Conservation (phyloP, 2,113 vertebrate genomes). For the Patagioenas fasciata region DNA sequence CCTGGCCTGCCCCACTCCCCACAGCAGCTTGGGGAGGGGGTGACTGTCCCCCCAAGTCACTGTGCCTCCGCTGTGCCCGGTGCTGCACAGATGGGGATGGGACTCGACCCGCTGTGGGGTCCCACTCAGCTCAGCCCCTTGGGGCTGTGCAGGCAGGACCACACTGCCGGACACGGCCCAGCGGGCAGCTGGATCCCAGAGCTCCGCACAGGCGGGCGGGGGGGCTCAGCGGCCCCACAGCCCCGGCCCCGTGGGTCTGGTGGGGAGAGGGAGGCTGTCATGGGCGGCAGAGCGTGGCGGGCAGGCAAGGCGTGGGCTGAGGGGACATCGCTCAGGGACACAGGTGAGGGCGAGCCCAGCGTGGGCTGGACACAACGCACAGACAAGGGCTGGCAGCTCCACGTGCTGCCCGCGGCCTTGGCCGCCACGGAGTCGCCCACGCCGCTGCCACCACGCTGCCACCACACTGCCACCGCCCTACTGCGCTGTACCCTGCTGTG, state of each 20-base stretch:
- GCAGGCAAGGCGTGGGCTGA: too few species aligned
- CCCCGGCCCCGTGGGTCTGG: background rate
- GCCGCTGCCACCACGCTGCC: background rate
- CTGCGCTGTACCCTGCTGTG: background rate
- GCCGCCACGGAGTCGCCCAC: background rate
- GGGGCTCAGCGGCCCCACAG: background rate
- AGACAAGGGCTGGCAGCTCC: background rate
- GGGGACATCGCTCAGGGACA: background rate
- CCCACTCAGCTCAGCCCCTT: too few species aligned
- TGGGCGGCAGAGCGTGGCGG: background rate
- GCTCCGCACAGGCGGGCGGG: background rate
- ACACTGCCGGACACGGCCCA: too few species aligned
- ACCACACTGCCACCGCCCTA: rapidly evolving
- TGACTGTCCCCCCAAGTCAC: background rate
- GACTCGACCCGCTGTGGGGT: too few species aligned
- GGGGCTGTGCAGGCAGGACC: too few species aligned
- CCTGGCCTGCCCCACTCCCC: too few species aligned
- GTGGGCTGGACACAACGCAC: background rate
- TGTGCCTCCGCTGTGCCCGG: background rate
- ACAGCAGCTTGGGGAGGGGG: background rate
- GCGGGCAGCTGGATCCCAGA: too few species aligned
- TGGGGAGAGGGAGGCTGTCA: too few species aligned
- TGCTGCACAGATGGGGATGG: background rate
- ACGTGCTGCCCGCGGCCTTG: rapidly evolving
- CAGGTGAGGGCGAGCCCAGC: rapidly evolving